Evolutionary conservation across 2,888 invertebrate species (phyloP).

Genomic region (Nudaria mundana): DNA sequence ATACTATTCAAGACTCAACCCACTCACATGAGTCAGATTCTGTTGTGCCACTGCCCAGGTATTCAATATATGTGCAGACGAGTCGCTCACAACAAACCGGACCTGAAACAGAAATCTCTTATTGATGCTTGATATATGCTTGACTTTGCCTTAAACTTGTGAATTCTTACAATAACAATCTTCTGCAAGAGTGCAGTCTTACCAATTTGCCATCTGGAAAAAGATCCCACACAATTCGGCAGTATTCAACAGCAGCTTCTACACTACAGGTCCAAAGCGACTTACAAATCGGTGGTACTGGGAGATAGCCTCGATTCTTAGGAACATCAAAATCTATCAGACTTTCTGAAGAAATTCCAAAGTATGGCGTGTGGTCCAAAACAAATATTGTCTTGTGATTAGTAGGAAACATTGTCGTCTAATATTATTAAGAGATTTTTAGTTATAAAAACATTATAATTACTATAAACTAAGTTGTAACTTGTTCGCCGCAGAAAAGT

Average conservation of each 20-base stretch:
- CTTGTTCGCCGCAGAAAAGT: too few relatives aligned
- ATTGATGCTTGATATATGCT: too few relatives aligned
- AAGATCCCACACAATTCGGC: slow-evolving; percentile 98
- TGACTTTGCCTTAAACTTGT: too few relatives aligned
- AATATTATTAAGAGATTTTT: not conserved
- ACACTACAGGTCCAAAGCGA: slow-evolving; percentile 98
- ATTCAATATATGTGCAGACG: slow-evolving; percentile 91
- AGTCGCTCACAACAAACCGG: slow-evolving; percentile 93
- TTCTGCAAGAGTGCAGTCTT: too few relatives aligned
- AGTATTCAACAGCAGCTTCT: slow-evolving; percentile 97
- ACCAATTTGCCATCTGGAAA: slow-evolving; percentile 95
- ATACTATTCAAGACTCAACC: too few relatives aligned
- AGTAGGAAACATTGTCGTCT: slow-evolving; percentile 81
- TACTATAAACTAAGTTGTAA: too few relatives aligned
- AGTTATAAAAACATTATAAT: not conserved
- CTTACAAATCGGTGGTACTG: slow-evolving; percentile 92
- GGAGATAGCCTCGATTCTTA: slow-evolving; percentile 86
- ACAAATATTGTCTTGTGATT: slow-evolving; percentile 98
- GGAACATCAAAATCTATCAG: slow-evolving; percentile 91
- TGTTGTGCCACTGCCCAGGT: slow-evolving; percentile 92
- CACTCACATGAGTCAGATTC: slow-evolving; percentile 90
- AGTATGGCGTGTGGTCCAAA: slow-evolving; percentile 95
- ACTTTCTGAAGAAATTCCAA: slow-evolving; percentile 91
- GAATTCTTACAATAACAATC: too few relatives aligned
- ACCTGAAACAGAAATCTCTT: slow-evolving; percentile 76